A percentile compares a stretch with the other conserved stretches of the same genome.
Conservation (phyloP, 2,888 invertebrate genomes). For the Coleophora flavipennella region DNA sequence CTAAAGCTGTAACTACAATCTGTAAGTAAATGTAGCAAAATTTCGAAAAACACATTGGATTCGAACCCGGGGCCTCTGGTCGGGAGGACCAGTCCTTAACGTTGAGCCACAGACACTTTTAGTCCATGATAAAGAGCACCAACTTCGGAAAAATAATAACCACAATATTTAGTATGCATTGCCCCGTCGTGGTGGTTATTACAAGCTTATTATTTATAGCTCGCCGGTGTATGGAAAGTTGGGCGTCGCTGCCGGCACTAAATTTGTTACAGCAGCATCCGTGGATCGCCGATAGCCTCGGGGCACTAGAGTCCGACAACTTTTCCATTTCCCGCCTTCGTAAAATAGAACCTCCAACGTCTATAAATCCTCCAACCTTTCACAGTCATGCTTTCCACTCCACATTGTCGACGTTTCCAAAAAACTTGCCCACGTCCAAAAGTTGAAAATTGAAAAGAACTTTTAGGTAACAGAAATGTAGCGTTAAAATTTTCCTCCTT, state of each 20-base stretch:
- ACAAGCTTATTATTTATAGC: constrained; percentile 44
- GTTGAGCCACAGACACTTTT: no score
- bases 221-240: constrained; percentile 38
- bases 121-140: no score
- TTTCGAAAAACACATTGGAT: no score
- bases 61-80: no score
- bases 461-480: no score
- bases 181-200: no score
- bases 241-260: constrained; percentile 33
- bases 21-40: no score
- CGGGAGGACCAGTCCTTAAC: no score
- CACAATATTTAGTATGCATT: no score
- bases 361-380: constrained; percentile 32
- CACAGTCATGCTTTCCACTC: constrained; percentile 2
- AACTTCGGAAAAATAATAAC: no score
- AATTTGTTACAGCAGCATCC: constrained; percentile 43
- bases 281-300: constrained; percentile 30
- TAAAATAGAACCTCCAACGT: constrained; percentile 19
- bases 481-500: no score
- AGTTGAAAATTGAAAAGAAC: background rate
- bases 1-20: no score
- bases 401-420: constrained; percentile 6
- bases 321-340: constrained; percentile 42
- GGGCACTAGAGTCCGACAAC: constrained; percentile 32
- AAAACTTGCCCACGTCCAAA: constrained; percentile 3